Conservation (phyloP, 2,113 vertebrate genomes). For the Pseudolaguvia tuberculata region DNA sequence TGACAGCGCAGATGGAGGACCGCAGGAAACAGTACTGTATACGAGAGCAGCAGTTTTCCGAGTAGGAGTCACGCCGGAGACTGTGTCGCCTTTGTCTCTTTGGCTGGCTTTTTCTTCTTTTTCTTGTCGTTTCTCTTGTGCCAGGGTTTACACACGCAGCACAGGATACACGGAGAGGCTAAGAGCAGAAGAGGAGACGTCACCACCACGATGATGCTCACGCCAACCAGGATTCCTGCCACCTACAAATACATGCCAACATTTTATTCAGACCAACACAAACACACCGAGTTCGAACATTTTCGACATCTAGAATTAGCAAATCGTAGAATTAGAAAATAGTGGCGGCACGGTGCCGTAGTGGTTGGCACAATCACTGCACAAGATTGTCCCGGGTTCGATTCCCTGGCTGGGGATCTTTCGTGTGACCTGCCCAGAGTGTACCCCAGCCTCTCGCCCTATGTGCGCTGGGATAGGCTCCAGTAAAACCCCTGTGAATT, state of each 20-base stretch:
- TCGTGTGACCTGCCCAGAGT: too few species aligned
- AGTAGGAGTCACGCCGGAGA: constrained; percentile 50
- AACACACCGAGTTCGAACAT: not conserved
- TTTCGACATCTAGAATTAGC: too few species aligned
- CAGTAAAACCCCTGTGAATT: too few species aligned
- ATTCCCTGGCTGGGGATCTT: too few species aligned
- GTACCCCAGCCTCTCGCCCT: too few species aligned
- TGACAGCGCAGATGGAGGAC: constrained; percentile 42
- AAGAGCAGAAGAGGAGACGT: constrained; percentile 89
- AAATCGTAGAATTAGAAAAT: too few species aligned
- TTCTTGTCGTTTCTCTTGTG: constrained; percentile 78
- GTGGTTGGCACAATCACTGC: too few species aligned
- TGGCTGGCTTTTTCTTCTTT: constrained; percentile 52
- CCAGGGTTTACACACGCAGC: constrained; percentile 89
- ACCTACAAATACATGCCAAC: constrained; percentile 68
- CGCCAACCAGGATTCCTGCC: constrained; percentile 88
- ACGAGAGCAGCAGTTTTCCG: not conserved
- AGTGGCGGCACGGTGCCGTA: too few species aligned
- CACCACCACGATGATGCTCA: constrained; percentile 87
- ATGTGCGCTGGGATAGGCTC: too few species aligned
- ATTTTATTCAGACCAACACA: not conserved
- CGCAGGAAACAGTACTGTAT: constrained; percentile 29
- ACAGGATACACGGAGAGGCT: constrained; percentile 92
- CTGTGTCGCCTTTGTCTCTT: constrained; percentile 61
- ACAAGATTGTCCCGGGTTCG: too few species aligned